phyloP scores from a whole-genome alignment of 2,113 vertebrate species.

The Scomber japonicus region DNA sequence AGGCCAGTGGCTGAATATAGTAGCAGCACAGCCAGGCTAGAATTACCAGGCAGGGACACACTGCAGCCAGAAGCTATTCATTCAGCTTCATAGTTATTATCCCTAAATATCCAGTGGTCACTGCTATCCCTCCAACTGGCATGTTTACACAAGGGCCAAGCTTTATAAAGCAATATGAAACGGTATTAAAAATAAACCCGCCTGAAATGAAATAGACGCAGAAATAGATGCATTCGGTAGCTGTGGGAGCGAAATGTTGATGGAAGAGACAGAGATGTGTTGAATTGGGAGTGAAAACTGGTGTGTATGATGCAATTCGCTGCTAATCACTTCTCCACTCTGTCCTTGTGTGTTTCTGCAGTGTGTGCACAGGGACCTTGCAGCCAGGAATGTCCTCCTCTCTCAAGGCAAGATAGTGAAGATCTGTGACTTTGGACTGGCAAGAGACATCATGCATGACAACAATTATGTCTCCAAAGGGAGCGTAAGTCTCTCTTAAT shows the following conservation, averaged over 20 bases:
- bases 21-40: slow-evolving; percentile 60
- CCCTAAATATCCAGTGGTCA: slow-evolving; percentile 80
- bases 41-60: slow-evolving; percentile 71
- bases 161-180: slow-evolving; percentile 66
- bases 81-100: slow-evolving; percentile 78
- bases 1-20: slow-evolving; percentile 72
- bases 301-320: neutral
- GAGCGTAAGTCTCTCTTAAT: slow-evolving; percentile 87
- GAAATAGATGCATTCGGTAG: slow-evolving; percentile 51
- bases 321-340: neutral
- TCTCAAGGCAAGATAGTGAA: slow-evolving; percentile 99
- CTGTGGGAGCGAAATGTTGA: slow-evolving; percentile 23
- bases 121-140: slow-evolving; percentile 62
- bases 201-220: slow-evolving; percentile 41
- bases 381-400: slow-evolving; percentile 97
- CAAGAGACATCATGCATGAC: slow-evolving; percentile 99
- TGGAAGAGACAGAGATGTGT: slow-evolving; percentile 1
- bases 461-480: slow-evolving; percentile 99
- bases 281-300: slow-evolving; percentile 17
- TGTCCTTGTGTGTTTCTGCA: slow-evolving; percentile 65
- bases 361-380: slow-evolving; percentile 98
- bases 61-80: slow-evolving; percentile 64
- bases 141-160: slow-evolving; percentile 68
- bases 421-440: slow-evolving; percentile 98
- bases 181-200: slow-evolving; percentile 60